Evolutionary conservation across 2,113 vertebrate genomes (phyloP).

Genomic region (Ctenodactylus gundi): DNA sequence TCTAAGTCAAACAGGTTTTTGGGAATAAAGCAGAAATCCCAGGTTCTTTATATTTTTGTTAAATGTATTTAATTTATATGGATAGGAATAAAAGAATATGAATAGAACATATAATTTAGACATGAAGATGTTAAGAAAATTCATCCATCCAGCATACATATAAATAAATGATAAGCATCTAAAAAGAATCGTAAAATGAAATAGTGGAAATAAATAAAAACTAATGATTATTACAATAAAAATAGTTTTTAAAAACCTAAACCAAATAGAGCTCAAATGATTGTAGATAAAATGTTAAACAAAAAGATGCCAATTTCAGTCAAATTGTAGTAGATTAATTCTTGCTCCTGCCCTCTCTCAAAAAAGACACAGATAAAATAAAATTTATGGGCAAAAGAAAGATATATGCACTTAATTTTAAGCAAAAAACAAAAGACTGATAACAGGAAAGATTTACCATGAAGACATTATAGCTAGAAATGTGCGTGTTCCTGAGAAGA

Average conservation of each 20-base stretch:
- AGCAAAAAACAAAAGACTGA: background rate
- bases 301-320: background rate
- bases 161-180: background rate
- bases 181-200: background rate
- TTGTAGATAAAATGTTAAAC: background rate
- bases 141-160: background rate
- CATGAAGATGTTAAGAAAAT: background rate
- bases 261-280: background rate
- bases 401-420: no score
- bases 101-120: background rate
- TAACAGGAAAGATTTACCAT: background rate
- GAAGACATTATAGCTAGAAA: background rate
- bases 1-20: background rate
- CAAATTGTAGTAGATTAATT: no score
- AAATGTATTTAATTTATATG: background rate
- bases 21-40: background rate
- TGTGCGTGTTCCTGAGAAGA: background rate
- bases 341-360: background rate
- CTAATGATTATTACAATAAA: constrained; percentile 3
- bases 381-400: background rate
- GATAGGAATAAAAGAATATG: background rate
- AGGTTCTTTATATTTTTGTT: background rate
- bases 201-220: constrained; percentile 1
- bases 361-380: background rate
- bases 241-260: background rate